Conservation (phyloP, 2,888 invertebrate species). For the Watsonalla cultraria region DNA sequence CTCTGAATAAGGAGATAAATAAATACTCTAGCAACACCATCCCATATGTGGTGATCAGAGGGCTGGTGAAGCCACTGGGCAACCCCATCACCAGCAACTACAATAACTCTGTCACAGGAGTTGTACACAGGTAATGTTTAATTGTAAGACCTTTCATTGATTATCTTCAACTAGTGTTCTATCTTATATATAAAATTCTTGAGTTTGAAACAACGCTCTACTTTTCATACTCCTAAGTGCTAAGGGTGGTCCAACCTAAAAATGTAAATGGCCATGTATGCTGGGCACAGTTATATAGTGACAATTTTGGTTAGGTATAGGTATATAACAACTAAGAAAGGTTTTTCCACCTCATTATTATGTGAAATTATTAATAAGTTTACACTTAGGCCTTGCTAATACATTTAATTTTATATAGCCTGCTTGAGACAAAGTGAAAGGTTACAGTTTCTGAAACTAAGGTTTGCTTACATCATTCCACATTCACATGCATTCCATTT, state of each 20-base stretch:
- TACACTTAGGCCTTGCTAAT: no score
- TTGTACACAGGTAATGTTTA: constrained; percentile 81
- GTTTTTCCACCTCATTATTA: no score
- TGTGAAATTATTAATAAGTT: no score
- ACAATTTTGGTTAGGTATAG: no score
- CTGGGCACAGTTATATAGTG: no score
- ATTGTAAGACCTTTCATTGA: not conserved
- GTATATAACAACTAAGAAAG: no score
- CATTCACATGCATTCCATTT: no score
- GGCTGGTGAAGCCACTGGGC: constrained; percentile 86
- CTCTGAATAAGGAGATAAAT: constrained; percentile 80
- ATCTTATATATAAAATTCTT: not conserved
- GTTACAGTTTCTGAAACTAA: no score
- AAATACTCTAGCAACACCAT: constrained; percentile 81
- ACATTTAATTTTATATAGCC: no score
- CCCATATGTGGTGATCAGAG: constrained; percentile 86
- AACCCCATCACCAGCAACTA: constrained; percentile 86
- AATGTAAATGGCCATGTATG: no score
- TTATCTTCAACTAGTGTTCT: not conserved
- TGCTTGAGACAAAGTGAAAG: not conserved
- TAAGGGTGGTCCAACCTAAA: no score
- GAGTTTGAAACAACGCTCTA: not conserved
- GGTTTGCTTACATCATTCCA: not conserved
- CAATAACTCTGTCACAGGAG: constrained; percentile 85
- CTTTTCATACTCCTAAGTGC: no score